Base-by-base conservation (phyloP, 2,797 vertebrate genomes). In the Peromyscus nudipes region DNA sequence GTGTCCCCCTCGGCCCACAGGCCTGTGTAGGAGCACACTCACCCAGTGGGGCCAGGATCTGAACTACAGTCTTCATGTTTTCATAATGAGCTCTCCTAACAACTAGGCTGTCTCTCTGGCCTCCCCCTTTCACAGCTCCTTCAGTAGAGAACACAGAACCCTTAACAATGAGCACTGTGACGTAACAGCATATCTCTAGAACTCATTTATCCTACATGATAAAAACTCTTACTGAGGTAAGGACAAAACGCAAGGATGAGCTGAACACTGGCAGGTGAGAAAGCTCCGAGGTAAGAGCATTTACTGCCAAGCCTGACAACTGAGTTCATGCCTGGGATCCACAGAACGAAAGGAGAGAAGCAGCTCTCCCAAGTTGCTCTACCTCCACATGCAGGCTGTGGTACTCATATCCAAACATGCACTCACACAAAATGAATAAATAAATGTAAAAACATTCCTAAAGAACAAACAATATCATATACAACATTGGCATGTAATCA, bases 181-280 rank as follows among this genome's bases (percentile, higher is more conserved):
- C 89, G 7, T 60, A 49, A 81, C 11, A 69, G 46, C 31, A 92
- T 23, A 40, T 76, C 11, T 62, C 64, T n/a, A 81, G 46, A 94
- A 95, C 57, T 65, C 75, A 85, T 34, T 85, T 34, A 89, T 57
- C 34, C 79, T 85, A 17, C 34, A 49, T 7, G 80, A 95, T 16
- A 84, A 37, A 91, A 93, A 89, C 52, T 77, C 57, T 79, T 91
- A 94, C 65, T 17, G 40, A 88, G 21, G 2, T 67, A 73, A 94
- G 55, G 95, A 60, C 95, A 83, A 92, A 93, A 75, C 31, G 0
- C 55, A 83, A 46, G 25, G 6, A 57, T 21, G 25, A 88, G 52
- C 34, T 55, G 89, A 94, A 49, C 31, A 14, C 14, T 67, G 31
- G 85, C n/a, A 4, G 9, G 49, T 40, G 31, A 55, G 65, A 37